Evolutionary conservation across 2,888 invertebrate genomes (phyloP).

Genomic region (Blastobasis adustella): DNA sequence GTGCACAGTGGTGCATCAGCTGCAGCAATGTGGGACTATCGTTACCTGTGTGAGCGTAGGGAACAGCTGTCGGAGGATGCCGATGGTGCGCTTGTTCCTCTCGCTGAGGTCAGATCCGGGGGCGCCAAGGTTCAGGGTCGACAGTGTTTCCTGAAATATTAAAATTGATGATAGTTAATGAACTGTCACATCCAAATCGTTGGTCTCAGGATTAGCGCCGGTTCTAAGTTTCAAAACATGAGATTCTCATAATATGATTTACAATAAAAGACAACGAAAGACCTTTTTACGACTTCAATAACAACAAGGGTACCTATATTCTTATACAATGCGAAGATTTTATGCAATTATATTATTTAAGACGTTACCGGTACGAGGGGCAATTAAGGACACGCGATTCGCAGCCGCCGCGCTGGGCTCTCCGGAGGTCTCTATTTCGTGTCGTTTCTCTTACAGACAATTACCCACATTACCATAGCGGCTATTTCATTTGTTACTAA

Average conservation of each 20-base stretch:
- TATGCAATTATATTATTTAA: conserved; percentile 30
- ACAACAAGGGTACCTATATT: too few relatives aligned
- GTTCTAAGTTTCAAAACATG: too few relatives aligned
- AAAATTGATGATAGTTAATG: too few relatives aligned
- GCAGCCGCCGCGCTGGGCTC: too few relatives aligned
- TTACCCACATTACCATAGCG: too few relatives aligned
- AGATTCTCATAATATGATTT: too few relatives aligned
- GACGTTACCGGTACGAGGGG: conserved; percentile 13
- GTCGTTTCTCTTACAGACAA: conserved; percentile 1
- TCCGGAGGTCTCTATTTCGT: too few relatives aligned
- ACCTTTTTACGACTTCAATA: too few relatives aligned
- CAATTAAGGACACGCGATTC: conserved; percentile 33
- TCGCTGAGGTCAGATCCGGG: conserved; percentile 78
- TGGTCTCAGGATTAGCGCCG: too few relatives aligned
- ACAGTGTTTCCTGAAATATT: conserved; percentile 75
- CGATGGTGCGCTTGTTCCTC: conserved; percentile 85
- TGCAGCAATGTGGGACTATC: not conserved
- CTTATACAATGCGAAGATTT: conserved; percentile 16
- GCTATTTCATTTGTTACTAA: too few relatives aligned
- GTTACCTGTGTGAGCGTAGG: conserved; percentile 83
- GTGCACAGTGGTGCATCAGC: not conserved
- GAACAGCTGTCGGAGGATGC: conserved; percentile 83
- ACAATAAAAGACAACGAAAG: too few relatives aligned
- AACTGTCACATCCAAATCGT: too few relatives aligned
- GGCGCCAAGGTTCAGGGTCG: conserved; percentile 79